Base-by-base conservation (phyloP, 2,797 vertebrate genomes). In the Sebastes kiyomatsui region DNA sequence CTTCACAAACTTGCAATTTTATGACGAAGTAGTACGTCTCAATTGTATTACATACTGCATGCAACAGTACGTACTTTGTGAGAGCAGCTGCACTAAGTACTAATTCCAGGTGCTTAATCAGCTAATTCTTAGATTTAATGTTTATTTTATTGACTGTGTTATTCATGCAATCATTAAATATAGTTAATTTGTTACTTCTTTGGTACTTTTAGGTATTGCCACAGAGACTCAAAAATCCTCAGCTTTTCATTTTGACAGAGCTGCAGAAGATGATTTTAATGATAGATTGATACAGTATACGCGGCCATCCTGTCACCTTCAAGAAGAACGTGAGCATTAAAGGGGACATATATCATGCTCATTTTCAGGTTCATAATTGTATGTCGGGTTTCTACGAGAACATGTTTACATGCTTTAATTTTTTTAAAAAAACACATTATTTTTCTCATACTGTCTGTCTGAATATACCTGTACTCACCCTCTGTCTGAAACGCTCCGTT, bases 61-160 rank as follows among this genome's bases (percentile, higher is more conserved):
- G 12, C 35, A 12, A 38, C 12, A 38, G 35, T 38, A 46, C 6
- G 42, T 46, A 46, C 42, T 46, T 38, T 46, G 42, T 46, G 35
- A 38, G 35, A 38, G 13, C 35, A 0, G 35, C 35, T 38, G 13
- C 35, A 38, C 2, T 14, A 14, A 0, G 13, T 38, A 38, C 0
- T 38, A 38, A 18, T 16, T 46, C 14, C 42, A 46, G 42, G 42
- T 46, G 42, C 16, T 46, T 46, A 46, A 18, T 46, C 6, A 46
- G 16, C 42, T 46, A 18, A 46, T 18, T 74, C n/a, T 16, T 14
- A 11, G 13, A 23, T 22, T 32, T 32, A 11, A 22, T 62, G 4
- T 54, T 33, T 11, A 27, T 28, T 69, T 33, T 4, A 23, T 8
- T 10, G 10, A 2, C 30, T 67, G n/a, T 72, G n/a, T 11, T 13